A percentile compares a stretch with the other conserved stretches of the same genome.
Conservation (phyloP, 2,888 invertebrate species). For the Actias luna region DNA sequence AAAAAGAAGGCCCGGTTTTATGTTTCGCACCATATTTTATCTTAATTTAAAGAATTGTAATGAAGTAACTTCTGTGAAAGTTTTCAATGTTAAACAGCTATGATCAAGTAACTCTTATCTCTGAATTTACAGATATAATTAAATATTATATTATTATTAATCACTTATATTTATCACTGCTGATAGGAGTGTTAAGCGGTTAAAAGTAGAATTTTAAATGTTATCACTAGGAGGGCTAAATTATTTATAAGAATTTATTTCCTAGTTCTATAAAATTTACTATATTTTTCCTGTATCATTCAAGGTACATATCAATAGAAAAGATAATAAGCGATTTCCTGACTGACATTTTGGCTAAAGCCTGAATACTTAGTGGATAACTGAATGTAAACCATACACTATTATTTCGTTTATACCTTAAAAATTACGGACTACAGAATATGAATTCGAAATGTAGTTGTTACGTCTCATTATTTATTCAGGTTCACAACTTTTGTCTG, state of each 20-base stretch:
- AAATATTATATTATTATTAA: slow-evolving; percentile 27
- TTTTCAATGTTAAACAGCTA: slow-evolving; percentile 16
- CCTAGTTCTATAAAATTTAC: background rate
- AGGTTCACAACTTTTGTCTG: too few relatives aligned
- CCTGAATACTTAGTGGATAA: too few relatives aligned
- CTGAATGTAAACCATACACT: too few relatives aligned
- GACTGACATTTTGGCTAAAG: too few relatives aligned
- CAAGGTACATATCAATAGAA: background rate
- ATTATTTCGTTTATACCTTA: too few relatives aligned
- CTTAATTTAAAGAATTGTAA: background rate
- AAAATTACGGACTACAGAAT: too few relatives aligned
- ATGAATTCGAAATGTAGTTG: too few relatives aligned
- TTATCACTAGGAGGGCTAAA: slow-evolving; percentile 8
- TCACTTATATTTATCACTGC: slow-evolving; percentile 35
- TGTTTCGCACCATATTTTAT: background rate
- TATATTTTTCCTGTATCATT: slow-evolving; percentile 4
- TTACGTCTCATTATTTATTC: too few relatives aligned
- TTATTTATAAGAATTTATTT: background rate
- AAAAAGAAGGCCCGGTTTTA: background rate
- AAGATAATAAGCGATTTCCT: background rate
- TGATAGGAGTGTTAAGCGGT: slow-evolving; percentile 24
- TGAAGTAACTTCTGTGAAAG: slow-evolving; percentile 7
- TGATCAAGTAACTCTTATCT: slow-evolving; percentile 26
- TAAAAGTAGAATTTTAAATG: slow-evolving; percentile 14
- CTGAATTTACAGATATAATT: slow-evolving; percentile 29